These are phyloP conservation scores for Gavia stellata DNA, from an alignment of 2,113 vertebrate species.

Conservation along the genomic window DNA sequence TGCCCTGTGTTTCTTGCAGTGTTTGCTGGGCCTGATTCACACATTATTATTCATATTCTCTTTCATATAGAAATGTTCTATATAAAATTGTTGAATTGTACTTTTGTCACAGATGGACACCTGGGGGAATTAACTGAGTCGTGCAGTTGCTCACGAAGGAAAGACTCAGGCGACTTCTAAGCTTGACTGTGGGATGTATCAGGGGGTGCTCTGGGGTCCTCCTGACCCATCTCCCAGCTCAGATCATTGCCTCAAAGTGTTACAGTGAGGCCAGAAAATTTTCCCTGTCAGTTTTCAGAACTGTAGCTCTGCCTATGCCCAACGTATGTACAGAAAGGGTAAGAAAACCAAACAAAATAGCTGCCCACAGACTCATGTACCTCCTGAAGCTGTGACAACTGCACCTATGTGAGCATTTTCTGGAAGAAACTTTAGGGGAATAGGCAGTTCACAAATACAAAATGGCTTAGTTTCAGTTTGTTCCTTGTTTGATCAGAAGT, in stretches of 20 bases:
- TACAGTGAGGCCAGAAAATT: neutral
- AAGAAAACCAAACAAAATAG: neutral
- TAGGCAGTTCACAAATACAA: neutral
- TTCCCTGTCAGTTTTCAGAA: neutral
- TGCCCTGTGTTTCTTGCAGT: neutral
- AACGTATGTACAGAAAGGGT: neutral
- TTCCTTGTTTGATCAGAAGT: neutral
- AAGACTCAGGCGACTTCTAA: neutral
- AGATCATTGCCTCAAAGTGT: neutral
- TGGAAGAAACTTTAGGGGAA: neutral
- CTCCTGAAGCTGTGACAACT: neutral
- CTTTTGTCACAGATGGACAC: neutral
- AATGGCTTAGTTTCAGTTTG: neutral
- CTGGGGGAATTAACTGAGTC: neutral
- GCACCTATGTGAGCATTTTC: neutral
- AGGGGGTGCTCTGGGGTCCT: neutral
- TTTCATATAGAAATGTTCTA: neutral
- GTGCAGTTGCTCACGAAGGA: neutral
- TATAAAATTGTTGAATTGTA: neutral
- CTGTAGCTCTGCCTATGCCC: neutral
- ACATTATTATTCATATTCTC: neutral
- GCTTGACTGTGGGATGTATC: neutral
- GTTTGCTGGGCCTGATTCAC: neutral
- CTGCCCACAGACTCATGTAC: neutral
- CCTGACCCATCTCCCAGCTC: neutral